phyloP scores from a whole-genome alignment of 2,113 vertebrate species.

The Balaenoptera acutorostrata region DNA sequence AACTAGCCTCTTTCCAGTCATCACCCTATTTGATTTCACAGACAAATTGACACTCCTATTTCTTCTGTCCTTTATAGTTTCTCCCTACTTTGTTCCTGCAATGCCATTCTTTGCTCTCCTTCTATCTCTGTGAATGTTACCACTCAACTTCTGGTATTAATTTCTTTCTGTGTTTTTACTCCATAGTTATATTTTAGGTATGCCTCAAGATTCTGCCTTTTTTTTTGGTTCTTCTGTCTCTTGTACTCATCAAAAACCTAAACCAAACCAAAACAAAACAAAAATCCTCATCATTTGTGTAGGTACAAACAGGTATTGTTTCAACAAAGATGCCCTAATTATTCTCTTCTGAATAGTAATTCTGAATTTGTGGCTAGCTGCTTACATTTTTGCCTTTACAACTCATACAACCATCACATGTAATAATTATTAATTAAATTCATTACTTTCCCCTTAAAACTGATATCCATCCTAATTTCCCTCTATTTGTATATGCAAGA shows the following conservation, averaged over 20 bases:
- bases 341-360: neutral
- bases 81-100: neutral
- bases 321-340: neutral
- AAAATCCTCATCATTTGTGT: neutral
- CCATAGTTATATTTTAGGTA: neutral
- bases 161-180: neutral
- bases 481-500: neutral
- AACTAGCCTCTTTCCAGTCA: neutral
- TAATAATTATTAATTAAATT: neutral
- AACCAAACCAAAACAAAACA: neutral
- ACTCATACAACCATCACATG: neutral
- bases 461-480: neutral
- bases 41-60: neutral
- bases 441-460: neutral
- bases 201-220: neutral
- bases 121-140: neutral
- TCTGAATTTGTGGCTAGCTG: neutral
- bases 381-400: neutral
- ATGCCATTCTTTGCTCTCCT: neutral
- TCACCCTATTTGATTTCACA: neutral
- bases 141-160: neutral
- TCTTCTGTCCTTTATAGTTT: neutral
- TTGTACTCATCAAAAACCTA: neutral
- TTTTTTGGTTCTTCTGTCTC: neutral
- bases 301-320: neutral